phyloP scores from a whole-genome alignment of 2,888 invertebrate species.

The Aphelenchoides bicaudatus region DNA sequence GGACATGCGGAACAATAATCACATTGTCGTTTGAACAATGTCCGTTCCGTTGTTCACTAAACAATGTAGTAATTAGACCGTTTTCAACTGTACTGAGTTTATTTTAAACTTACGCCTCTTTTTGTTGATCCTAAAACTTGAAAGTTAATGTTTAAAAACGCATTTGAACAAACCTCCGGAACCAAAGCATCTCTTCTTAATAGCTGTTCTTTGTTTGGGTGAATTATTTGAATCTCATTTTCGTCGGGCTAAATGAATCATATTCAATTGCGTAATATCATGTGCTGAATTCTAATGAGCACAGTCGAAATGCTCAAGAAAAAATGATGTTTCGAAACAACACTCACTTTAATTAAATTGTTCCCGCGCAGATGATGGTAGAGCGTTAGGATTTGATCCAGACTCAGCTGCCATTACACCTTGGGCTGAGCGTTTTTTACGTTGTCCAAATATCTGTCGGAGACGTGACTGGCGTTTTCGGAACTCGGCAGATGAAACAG shows the following conservation, averaged over 20 bases:
- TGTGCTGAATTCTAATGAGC: not conserved
- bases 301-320: not conserved
- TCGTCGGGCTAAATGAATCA: constrained; percentile 33
- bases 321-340: constrained; percentile 12
- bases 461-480: not conserved
- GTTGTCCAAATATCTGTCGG: not conserved
- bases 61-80: no score
- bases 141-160: not conserved
- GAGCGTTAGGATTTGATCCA: no score
- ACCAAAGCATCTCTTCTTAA: constrained; percentile 53
- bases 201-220: constrained; percentile 57
- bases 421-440: no score
- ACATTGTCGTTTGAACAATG: constrained; percentile 45
- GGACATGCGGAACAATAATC: constrained; percentile 59
- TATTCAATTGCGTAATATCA: constrained; percentile 10
- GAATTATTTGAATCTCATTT: constrained; percentile 48
- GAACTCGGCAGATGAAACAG: not conserved
- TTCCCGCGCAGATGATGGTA: constrained; percentile 55
- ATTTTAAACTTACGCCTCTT: constrained; percentile 21
- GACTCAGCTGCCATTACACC: no score
- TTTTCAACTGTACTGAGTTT: not conserved
- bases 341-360: constrained; percentile 53
- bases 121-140: constrained; percentile 23
- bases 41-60: constrained; percentile 25
- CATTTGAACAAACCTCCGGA: constrained; percentile 32